These are phyloP conservation scores for Drosophila pectinifera DNA, from an alignment of 1,140 invertebrate species.

Conservation along the genomic window DNA sequence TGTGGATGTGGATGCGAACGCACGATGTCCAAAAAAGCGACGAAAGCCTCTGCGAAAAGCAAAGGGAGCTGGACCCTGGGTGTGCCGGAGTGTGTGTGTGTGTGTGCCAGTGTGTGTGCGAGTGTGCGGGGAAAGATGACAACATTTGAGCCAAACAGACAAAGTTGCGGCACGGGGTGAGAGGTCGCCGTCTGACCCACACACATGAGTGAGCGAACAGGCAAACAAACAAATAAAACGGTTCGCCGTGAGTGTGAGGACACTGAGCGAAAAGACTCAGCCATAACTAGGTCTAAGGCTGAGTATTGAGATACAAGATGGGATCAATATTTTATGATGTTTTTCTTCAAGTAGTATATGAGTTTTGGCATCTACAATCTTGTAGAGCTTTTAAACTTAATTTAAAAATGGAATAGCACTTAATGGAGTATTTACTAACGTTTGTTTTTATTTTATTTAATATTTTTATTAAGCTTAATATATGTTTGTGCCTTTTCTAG, in stretches of 20 bases:
- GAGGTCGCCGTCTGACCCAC: constrained; percentile 48
- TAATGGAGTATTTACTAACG: no score
- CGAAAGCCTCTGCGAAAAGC: constrained; percentile 72
- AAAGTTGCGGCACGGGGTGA: constrained; percentile 43
- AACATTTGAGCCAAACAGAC: constrained; percentile 78
- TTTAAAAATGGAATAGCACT: no score
- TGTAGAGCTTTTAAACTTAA: no score
- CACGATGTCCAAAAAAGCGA: constrained; percentile 70
- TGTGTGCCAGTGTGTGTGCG: neutral
- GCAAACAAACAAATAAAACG: constrained; percentile 79
- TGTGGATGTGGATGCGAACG: constrained; percentile 27
- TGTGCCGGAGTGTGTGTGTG: neutral
- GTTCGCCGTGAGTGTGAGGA: constrained; percentile 25
- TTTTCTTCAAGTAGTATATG: no score
- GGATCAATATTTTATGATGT: no score
- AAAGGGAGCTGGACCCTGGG: constrained; percentile 18
- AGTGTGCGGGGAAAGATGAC: constrained; percentile 56
- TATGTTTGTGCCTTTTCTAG: no score
- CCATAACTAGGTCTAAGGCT: neutral
- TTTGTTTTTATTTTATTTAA: neutral
- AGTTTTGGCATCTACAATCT: no score
- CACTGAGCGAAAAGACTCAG: constrained; percentile 12
- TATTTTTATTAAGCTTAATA: neutral
- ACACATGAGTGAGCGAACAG: constrained; percentile 76
- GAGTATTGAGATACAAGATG: neutral